Evolutionary conservation across 2,797 vertebrate species (phyloP).

Genomic region (Pogonophryne albipinna): DNA sequence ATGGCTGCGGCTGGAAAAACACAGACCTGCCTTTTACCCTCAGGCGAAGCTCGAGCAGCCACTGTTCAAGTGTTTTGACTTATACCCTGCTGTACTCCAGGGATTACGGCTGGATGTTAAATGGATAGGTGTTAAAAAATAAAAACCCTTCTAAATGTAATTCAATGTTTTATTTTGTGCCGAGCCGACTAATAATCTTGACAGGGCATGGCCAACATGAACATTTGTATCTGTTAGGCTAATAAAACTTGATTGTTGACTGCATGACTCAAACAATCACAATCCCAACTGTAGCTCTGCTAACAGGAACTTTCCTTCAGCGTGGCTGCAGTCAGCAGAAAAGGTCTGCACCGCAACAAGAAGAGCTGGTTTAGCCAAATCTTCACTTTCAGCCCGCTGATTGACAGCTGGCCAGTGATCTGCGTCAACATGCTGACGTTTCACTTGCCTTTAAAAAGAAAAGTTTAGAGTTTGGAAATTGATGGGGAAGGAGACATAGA

Average conservation of each 20-base stretch:
- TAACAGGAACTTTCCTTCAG: neutral
- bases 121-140: constrained; percentile 12
- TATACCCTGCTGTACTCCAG: constrained; percentile 35
- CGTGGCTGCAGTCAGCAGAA: constrained; percentile 15
- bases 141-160: neutral
- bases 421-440: neutral
- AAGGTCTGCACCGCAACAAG: constrained; percentile 50
- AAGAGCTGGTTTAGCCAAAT: constrained; percentile 66
- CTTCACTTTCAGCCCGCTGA: constrained; percentile 50
- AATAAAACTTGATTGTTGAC: constrained; percentile 40
- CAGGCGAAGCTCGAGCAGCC: constrained; percentile 55
- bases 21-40: constrained; percentile 67
- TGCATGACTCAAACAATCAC: constrained; percentile 3
- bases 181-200: neutral
- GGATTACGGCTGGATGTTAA: constrained; percentile 34
- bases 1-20: constrained; percentile 58
- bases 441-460: constrained; percentile 8
- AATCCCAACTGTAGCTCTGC: neutral
- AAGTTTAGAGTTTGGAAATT: neutral
- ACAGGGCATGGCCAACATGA: neutral
- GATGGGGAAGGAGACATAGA: neutral
- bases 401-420: constrained; percentile 30
- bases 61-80: constrained; percentile 58
- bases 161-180: neutral
- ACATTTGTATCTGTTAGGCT: constrained; percentile 1